phyloP scores from a whole-genome alignment of 1,140 invertebrate species.

The Mesaphorura yosii region DNA sequence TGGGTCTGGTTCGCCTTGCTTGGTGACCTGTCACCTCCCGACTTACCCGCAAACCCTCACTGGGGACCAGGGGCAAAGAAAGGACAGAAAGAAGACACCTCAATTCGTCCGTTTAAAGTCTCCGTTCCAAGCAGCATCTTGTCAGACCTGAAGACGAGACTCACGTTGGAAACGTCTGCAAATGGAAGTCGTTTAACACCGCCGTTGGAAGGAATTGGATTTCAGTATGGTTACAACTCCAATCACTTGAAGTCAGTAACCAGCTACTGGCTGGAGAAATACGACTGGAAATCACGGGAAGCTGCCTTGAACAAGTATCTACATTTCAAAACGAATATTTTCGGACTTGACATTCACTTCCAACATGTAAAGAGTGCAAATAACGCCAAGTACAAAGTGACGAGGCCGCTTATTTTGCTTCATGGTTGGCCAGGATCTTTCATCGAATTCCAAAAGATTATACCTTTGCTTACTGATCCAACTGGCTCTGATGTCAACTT shows the following conservation, averaged over 20 bases:
- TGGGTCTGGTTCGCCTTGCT: not conserved
- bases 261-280: constrained; percentile 42
- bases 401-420: constrained; percentile 47
- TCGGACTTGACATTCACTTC: constrained; percentile 41
- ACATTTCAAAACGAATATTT: constrained; percentile 43
- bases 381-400: constrained; percentile 15
- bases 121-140: constrained; percentile 36
- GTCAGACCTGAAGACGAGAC: constrained; percentile 47
- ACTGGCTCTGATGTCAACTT: constrained; percentile 17
- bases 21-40: constrained; percentile 11
- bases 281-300: constrained; percentile 42
- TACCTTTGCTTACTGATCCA: constrained; percentile 43
- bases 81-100: constrained; percentile 18
- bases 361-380: constrained; percentile 28
- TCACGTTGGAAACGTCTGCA: constrained; percentile 41
- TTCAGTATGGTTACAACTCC: constrained; percentile 66
- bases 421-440: constrained; percentile 72
- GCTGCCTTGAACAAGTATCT: constrained; percentile 38
- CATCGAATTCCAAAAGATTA: constrained; percentile 28
- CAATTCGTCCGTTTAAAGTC: constrained; percentile 27
- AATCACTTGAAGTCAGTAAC: constrained; percentile 53
- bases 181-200: constrained; percentile 37
- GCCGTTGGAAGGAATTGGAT: constrained; percentile 55
- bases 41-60: constrained; percentile 36
- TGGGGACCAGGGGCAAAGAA: constrained; percentile 38